Percentiles rank a stretch among this genome's conserved stretches.
Evolutionary conservation across 2,888 invertebrate species (phyloP).

Genomic region (Monopis laevigella): DNA sequence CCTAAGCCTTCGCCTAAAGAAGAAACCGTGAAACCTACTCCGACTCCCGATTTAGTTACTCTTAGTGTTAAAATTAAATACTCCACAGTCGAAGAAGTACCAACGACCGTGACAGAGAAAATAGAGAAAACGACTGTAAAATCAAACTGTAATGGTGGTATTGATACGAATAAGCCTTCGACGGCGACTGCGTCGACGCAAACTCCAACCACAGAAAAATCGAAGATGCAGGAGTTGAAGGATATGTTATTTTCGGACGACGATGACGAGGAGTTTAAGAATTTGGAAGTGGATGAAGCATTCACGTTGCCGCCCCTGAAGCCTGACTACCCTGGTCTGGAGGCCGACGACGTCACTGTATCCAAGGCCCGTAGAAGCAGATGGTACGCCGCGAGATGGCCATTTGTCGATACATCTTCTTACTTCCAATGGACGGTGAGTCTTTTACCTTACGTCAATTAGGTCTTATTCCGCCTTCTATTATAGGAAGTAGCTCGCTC

Average conservation of each 20-base stretch:
- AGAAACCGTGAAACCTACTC: too few relatives aligned
- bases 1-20: too few relatives aligned
- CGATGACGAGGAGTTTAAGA: constrained; percentile 56
- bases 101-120: too few relatives aligned
- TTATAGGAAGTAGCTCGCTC: too few relatives aligned
- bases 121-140: too few relatives aligned
- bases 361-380: constrained; percentile 48
- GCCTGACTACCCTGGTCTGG: constrained; percentile 30
- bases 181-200: constrained; percentile 33
- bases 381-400: constrained; percentile 72
- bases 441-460: too few relatives aligned
- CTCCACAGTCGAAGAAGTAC: too few relatives aligned
- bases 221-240: constrained; percentile 47
- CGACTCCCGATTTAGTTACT: too few relatives aligned
- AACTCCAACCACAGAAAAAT: constrained; percentile 31
- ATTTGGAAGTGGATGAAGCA: constrained; percentile 54
- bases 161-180: constrained; percentile 44
- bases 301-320: constrained; percentile 52
- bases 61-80: too few relatives aligned
- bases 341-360: constrained; percentile 50
- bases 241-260: constrained; percentile 52
- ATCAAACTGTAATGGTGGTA: constrained; percentile 11
- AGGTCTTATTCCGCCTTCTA: too few relatives aligned
- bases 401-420: constrained; percentile 71
- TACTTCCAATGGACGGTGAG: constrained; percentile 75